Conservation (phyloP, 2,888 invertebrate species). For the Cheiracanthium punctorium region DNA sequence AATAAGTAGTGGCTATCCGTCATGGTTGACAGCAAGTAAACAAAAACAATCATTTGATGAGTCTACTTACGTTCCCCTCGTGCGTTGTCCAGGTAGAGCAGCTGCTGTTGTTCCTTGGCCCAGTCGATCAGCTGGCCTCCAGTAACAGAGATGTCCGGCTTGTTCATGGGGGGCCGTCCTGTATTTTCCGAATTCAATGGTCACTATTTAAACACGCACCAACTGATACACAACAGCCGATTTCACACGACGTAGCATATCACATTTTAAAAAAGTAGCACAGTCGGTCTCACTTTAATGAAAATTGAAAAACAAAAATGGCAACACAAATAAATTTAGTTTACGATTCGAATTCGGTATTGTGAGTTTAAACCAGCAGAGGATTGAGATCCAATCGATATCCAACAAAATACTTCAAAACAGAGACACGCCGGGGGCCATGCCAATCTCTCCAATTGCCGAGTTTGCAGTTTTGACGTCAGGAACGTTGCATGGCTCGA, state of each 20-base stretch:
- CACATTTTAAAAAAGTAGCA: constrained; percentile 28
- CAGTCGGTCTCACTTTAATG: neutral
- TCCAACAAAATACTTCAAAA: constrained; percentile 62
- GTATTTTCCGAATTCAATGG: constrained; percentile 37
- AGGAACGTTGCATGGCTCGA: constrained; percentile 58
- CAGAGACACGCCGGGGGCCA: constrained; percentile 65
- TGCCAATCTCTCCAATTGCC: constrained; percentile 61
- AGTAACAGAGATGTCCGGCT: constrained; percentile 68
- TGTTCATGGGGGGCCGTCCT: constrained; percentile 67
- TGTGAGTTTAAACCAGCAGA: constrained; percentile 29
- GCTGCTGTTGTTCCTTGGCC: constrained; percentile 70
- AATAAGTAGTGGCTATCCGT: constrained; percentile 2
- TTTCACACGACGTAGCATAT: constrained; percentile 51
- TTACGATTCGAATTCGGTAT: constrained; percentile 16
- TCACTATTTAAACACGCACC: constrained; percentile 43
- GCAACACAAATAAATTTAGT: constrained; percentile 1
- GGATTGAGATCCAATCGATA: constrained; percentile 45
- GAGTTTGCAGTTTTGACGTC: constrained; percentile 55
- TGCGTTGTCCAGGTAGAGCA: constrained; percentile 63
- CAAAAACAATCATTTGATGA: constrained; percentile 39
- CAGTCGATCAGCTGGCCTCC: constrained; percentile 70
- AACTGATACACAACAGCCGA: constrained; percentile 28
- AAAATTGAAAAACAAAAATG: constrained; percentile 7
- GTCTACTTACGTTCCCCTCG: constrained; percentile 65
- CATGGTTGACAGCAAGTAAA: constrained; percentile 50